Evolutionary conservation across 2,888 invertebrate genomes (phyloP), one percentile per base, ranked within the genome.

Genomic region (Petrolisthes cinctipes): DNA sequence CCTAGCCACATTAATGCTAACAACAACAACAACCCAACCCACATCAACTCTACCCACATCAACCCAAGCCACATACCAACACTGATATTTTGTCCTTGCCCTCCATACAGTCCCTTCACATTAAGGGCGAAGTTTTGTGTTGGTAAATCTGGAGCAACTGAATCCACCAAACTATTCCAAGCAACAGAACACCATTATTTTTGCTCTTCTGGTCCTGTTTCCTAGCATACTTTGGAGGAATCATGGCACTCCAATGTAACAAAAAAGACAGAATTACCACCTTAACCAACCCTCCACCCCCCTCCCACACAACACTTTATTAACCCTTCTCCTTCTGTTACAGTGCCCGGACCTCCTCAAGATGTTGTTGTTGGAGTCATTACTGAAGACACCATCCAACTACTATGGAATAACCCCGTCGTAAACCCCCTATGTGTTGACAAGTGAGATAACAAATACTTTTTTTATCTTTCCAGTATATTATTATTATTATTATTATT

Each of bases 311-410:
- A 5, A 20, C 78, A n/a, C 17, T 54, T 54, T 79, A 20, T 9
- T 17, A 11, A 14, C 14, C 17, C 20, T 0, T 61, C 79, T 66
- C 20, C 37, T 51, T 11, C 51, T 53, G 54, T 51, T 5, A 5
- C 81, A 88, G 87, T 81, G 73, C 87, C 87, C 20, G 87, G 87
- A 11, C 57, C n/a, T 6, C 87, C 87, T 7, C 17, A 84, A 37
- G 82, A 84, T 81, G 87, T 88, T 14, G 81, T 81, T 11, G 87
- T 88, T 57, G 81, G 83, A 5, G 76, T 88, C 81, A 54, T 68
- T 54, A 88, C 87, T 23, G 20, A 71, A 56, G 71, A 68, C 3
- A 84, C 81, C 23, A 81, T 88, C 51, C 79, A 73, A 51, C 61
- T 88, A 6, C 51, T 68, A 54, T 88, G 83, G 81, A 82, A 88